Evolutionary conservation across 92 coral and sea anemone species (phyloP).

Genomic region (Heliopora coerulea): DNA sequence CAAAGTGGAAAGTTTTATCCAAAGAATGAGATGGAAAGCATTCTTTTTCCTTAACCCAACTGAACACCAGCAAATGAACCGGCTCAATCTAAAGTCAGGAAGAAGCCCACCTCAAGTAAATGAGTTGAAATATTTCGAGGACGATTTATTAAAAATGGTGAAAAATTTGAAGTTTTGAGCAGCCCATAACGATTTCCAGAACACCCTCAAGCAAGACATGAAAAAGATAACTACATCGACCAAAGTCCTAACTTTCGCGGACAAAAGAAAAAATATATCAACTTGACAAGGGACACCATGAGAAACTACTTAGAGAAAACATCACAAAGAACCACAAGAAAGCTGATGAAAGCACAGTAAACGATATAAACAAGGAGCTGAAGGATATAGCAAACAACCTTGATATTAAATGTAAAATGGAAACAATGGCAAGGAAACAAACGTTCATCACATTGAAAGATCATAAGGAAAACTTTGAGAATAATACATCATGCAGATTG

Average conservation of each 20-base stretch:
- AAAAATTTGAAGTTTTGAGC: too few species aligned
- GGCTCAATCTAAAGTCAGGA: neutral
- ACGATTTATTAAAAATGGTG: slow-evolving; percentile 29
- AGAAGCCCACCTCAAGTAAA: slow-evolving; percentile 36
- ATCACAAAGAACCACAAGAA: slow-evolving; percentile 29
- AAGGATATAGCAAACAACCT: neutral
- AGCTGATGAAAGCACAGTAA: neutral
- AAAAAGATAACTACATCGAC: neutral
- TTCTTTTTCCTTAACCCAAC: too few species aligned
- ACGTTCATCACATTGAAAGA: too few species aligned
- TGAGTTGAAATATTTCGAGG: slow-evolving; percentile 32
- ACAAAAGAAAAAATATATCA: slow-evolving; percentile 25
- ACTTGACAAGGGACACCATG: slow-evolving; percentile 2
- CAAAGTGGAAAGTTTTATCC: neutral
- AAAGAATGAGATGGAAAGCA: too few species aligned
- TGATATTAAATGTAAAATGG: too few species aligned
- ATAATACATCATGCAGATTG: too few species aligned
- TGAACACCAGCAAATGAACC: too few species aligned
- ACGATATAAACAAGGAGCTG: slow-evolving; percentile 10
- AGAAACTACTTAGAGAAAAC: slow-evolving; percentile 21
- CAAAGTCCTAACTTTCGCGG: slow-evolving; percentile 8
- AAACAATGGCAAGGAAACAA: too few species aligned
- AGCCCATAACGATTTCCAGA: slow-evolving; percentile 22
- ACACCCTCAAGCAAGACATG: slow-evolving; percentile 12
- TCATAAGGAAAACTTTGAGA: too few species aligned